Percentiles rank a stretch among this genome's conserved stretches.
phyloP scores from a whole-genome alignment of 2,888 invertebrate genomes.

The Nycteola revayana region DNA sequence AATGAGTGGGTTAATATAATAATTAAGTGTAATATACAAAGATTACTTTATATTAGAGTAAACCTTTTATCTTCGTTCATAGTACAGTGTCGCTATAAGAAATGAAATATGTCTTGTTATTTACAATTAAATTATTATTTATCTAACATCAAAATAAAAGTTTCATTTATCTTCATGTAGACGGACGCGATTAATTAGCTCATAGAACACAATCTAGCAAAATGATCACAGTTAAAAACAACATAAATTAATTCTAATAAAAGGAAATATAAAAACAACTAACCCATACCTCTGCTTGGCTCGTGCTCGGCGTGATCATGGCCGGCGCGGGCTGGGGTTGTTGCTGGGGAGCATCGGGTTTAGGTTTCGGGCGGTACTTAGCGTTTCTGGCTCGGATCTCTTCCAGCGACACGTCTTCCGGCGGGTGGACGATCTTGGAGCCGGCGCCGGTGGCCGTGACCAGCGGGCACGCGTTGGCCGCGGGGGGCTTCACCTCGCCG shows the following conservation, averaged over 20 bases:
- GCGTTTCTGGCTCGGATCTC: slow-evolving; percentile 88
- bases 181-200: too few species aligned
- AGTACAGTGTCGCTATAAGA: too few species aligned
- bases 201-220: too few species aligned
- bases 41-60: too few species aligned
- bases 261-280: slow-evolving; percentile 27
- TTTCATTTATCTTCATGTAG: too few species aligned
- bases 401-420: slow-evolving; percentile 95
- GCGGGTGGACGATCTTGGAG: slow-evolving; percentile 95
- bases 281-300: slow-evolving; percentile 69
- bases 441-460: slow-evolving; percentile 91
- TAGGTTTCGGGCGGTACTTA: slow-evolving; percentile 83
- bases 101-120: too few species aligned
- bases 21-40: too few species aligned
- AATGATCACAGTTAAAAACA: slow-evolving; percentile 20
- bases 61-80: too few species aligned
- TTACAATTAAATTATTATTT: too few species aligned
- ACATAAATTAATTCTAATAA: slow-evolving; percentile 11
- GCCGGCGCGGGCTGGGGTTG: slow-evolving; percentile 36
- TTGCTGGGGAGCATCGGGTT: slow-evolving; percentile 47
- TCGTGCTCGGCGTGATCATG: slow-evolving; percentile 59
- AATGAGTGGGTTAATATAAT: too few species aligned
- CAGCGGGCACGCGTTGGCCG: slow-evolving; percentile 70
- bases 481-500: slow-evolving; percentile 67
- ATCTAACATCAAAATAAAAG: too few species aligned